Conservation (phyloP, 2,797 vertebrate genomes). For the Dendrocincla fuliginosa region DNA sequence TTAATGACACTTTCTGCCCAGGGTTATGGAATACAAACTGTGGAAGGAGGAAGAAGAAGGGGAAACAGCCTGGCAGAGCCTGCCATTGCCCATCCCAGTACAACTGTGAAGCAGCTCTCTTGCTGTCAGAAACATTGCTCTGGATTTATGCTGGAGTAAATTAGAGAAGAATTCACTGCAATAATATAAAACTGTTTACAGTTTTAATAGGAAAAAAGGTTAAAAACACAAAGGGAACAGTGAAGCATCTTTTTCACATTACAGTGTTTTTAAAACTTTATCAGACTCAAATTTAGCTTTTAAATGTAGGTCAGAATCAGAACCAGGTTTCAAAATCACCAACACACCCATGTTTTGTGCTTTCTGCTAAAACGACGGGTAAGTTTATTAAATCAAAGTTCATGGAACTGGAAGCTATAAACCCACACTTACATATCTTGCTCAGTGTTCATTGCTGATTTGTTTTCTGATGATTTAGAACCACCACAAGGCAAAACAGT, state of each 20-base stretch:
- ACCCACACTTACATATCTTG: neutral
- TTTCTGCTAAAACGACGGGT: neutral
- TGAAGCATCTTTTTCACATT: constrained; percentile 58
- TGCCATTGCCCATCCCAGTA: accelerated
- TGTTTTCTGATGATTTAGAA: constrained; percentile 13
- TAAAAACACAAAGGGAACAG: constrained; percentile 35
- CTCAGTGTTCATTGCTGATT: neutral
- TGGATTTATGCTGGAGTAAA: constrained; percentile 55
- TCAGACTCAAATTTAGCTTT: constrained; percentile 31
- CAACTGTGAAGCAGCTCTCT: neutral
- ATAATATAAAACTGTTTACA: constrained; percentile 56
- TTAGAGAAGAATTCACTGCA: constrained; percentile 44
- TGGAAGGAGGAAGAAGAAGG: neutral
- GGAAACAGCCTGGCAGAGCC: neutral
- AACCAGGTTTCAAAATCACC: constrained; percentile 24
- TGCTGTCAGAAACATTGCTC: neutral
- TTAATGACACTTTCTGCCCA: neutral
- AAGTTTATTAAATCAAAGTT: constrained; percentile 21
- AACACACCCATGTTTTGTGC: neutral
- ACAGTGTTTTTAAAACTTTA: constrained; percentile 47
- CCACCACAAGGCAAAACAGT: constrained; percentile 1
- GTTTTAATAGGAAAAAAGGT: constrained; percentile 44
- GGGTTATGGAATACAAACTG: neutral
- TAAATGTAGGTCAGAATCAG: constrained; percentile 47
- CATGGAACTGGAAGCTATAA: constrained; percentile 43